These are phyloP conservation scores for Onchidella celtica DNA, from an alignment of 2,888 invertebrate genomes.

Conservation along the genomic window DNA sequence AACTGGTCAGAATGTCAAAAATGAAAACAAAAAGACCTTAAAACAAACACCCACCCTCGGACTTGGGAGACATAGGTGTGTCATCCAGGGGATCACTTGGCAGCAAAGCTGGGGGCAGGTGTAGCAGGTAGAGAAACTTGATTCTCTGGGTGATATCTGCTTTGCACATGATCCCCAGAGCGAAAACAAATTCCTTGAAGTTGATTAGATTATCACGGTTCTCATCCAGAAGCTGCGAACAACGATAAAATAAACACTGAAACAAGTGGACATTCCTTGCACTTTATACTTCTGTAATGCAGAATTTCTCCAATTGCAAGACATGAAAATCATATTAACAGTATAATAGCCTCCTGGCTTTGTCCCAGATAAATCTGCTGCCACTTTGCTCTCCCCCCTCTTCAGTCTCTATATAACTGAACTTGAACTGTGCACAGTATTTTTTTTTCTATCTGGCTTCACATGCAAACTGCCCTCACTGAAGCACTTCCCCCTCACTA, in stretches of 20 bases:
- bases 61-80: conserved; percentile 63
- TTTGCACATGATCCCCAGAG: conserved; percentile 89
- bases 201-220: conserved; percentile 92
- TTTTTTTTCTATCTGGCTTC: no score
- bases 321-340: background rate
- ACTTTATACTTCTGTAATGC: no score
- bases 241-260: background rate
- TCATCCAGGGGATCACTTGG: conserved; percentile 61
- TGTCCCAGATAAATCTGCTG: no score
- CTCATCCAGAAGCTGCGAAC: conserved; percentile 92
- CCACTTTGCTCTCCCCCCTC: no score
- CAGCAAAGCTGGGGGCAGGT: conserved; percentile 85
- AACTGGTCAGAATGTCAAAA: no score
- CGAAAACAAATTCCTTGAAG: conserved; percentile 91
- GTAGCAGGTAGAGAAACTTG: conserved; percentile 92
- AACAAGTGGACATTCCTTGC: no score
- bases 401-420: no score
- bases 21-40: no score
- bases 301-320: background rate
- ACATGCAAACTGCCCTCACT: no score
- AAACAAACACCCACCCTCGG: conserved; percentile 60
- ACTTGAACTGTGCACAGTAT: no score
- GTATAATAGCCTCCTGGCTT: background rate
- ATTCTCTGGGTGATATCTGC: conserved; percentile 90
- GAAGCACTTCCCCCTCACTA: no score